Conservation (phyloP, 2,113 vertebrate species). For the Bungarus multicinctus region DNA sequence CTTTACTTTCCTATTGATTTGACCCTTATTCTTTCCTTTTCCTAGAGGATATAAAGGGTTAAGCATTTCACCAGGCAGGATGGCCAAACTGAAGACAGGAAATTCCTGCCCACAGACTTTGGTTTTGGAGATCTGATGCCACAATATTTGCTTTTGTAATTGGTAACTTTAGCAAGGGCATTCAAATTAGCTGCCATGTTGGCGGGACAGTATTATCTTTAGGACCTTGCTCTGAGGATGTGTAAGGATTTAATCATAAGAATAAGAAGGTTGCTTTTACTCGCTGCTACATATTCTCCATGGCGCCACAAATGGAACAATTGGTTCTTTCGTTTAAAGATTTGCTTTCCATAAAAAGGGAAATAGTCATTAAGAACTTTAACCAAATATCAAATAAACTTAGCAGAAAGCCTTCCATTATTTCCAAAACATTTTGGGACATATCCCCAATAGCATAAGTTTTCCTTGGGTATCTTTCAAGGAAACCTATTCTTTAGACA, state of each 20-base stretch:
- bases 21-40: background rate
- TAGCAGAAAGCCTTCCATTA: background rate
- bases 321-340: background rate
- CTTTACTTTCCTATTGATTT: background rate
- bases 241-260: background rate
- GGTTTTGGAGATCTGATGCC: background rate
- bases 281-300: background rate
- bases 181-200: background rate
- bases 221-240: background rate
- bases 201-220: background rate
- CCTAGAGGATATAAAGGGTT: background rate
- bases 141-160: background rate
- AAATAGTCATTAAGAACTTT: background rate
- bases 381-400: background rate
- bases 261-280: background rate
- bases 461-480: conserved; percentile 28
- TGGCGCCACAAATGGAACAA: conserved; percentile 1
- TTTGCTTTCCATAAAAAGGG: background rate
- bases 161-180: background rate
- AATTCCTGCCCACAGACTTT: background rate
- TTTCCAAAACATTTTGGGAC: conserved; percentile 12
- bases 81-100: background rate
- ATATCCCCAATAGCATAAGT: conserved; percentile 28
- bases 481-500: conserved; percentile 32
- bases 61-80: background rate